Percentiles rank a stretch among this genome's conserved stretches.
phyloP scores from a whole-genome alignment of 2,888 invertebrate genomes.

The Anodontia alba region DNA sequence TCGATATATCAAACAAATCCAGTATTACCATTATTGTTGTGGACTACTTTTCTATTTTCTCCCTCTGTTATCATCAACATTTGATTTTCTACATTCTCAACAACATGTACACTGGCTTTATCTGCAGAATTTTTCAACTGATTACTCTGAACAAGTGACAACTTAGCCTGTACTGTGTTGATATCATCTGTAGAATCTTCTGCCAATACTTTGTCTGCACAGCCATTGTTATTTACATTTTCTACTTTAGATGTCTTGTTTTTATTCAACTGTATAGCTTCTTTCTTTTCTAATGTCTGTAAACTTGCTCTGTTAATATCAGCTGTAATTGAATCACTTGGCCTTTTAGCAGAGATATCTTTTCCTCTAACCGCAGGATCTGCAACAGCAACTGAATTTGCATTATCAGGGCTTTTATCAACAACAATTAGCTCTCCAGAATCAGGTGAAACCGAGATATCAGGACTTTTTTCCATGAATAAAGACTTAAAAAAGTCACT shows the following conservation, averaged over 20 bases:
- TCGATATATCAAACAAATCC: no score
- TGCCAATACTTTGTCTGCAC: background rate
- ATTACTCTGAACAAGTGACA: background rate
- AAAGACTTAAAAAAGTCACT: conserved; percentile 57
- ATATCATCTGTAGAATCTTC: background rate
- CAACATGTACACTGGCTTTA: background rate
- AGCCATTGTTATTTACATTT: background rate
- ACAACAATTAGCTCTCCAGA: background rate
- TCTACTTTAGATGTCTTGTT: no score
- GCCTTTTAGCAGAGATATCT: background rate
- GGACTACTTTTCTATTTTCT: background rate
- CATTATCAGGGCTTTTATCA: background rate
- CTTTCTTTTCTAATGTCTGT: background rate
- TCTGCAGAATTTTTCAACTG: background rate
- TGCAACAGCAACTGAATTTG: background rate
- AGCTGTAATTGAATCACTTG: background rate
- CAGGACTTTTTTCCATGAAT: conserved; percentile 36
- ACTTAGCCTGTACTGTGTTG: background rate
- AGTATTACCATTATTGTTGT: background rate
- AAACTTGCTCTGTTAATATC: background rate
- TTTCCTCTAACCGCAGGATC: background rate
- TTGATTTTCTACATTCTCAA: background rate
- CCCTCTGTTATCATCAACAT: background rate
- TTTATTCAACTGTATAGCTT: no score
- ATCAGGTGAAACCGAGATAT: conserved; percentile 8